Evolutionary conservation across 1,140 invertebrate species (phyloP).

Genomic region (Zaprionus ghesquierei): DNA sequence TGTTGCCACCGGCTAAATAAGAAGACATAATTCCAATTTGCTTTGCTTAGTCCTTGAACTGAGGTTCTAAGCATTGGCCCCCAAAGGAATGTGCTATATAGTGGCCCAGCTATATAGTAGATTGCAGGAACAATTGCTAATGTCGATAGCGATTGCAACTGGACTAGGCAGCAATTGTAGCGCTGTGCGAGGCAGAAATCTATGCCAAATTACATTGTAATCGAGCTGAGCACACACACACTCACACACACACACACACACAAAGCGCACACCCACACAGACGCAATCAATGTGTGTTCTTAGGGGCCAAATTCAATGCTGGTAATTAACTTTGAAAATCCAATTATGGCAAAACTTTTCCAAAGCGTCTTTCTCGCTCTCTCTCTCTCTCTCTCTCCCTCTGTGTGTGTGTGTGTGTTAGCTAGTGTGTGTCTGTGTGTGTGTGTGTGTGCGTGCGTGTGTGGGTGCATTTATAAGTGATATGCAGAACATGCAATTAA

Average conservation of each 20-base stretch:
- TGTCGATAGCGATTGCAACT: neutral
- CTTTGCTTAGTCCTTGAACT: conserved; percentile 11
- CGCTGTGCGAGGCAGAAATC: conserved; percentile 50
- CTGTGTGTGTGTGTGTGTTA: conserved; percentile 2
- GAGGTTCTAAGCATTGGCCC: too few relatives aligned
- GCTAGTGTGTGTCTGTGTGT: conserved; percentile 1
- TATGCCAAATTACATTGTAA: conserved; percentile 71
- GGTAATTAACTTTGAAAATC: conserved; percentile 82
- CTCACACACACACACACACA: neutral
- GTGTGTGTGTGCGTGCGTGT: conserved; percentile 25
- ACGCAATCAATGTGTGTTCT: conserved; percentile 33
- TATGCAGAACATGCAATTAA: conserved; percentile 82
- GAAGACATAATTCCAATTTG: conserved; percentile 71
- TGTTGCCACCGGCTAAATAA: conserved; percentile 66
- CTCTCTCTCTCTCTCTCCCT: too few relatives aligned
- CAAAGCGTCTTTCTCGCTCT: conserved; percentile 58
- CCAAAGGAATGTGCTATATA: too few relatives aligned
- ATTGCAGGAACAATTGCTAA: neutral
- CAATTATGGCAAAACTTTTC: conserved; percentile 80
- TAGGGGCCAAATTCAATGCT: conserved; percentile 76
- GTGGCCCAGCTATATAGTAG: too few relatives aligned
- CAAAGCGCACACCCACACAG: neutral
- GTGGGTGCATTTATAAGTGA: conserved; percentile 77
- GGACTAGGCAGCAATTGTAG: neutral
- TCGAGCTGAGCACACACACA: conserved; percentile 36